A percentile compares a stretch with the other conserved stretches of the same genome.
Evolutionary conservation across 2,113 vertebrate species (phyloP).

Genomic region (Zosterops borbonicus): DNA sequence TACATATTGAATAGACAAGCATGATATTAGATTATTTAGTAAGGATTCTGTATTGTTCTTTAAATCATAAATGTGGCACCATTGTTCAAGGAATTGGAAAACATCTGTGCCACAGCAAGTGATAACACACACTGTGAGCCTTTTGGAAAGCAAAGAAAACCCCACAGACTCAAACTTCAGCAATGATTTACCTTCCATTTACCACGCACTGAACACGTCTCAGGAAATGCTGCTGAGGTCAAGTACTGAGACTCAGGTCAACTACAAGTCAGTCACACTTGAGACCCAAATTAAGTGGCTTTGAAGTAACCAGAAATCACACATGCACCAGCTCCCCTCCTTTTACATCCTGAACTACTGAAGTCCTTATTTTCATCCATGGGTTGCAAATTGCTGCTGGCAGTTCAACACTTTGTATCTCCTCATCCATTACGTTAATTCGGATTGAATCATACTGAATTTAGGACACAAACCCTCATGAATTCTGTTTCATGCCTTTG

Average conservation of each 20-base stretch:
- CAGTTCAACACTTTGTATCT: background rate
- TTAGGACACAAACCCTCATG: background rate
- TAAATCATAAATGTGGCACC: background rate
- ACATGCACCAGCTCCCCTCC: background rate
- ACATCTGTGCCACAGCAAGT: background rate
- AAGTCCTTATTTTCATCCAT: background rate
- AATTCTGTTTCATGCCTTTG: background rate
- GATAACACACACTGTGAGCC: rapidly evolving
- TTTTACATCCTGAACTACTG: background rate
- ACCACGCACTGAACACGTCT: background rate
- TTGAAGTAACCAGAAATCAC: background rate
- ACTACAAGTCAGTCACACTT: background rate
- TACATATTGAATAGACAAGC: background rate
- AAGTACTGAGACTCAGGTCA: background rate
- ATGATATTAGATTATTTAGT: background rate
- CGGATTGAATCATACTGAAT: background rate
- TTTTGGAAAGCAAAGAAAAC: background rate
- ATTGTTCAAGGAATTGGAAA: background rate
- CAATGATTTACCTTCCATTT: background rate
- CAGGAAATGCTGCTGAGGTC: background rate
- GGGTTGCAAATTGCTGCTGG: background rate
- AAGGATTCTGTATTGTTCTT: background rate
- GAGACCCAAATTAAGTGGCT: background rate
- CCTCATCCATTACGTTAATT: background rate
- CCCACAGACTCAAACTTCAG: background rate